These are phyloP conservation scores for Dryobates pubescens DNA, from an alignment of 2,797 vertebrate genomes.

Conservation along the genomic window DNA sequence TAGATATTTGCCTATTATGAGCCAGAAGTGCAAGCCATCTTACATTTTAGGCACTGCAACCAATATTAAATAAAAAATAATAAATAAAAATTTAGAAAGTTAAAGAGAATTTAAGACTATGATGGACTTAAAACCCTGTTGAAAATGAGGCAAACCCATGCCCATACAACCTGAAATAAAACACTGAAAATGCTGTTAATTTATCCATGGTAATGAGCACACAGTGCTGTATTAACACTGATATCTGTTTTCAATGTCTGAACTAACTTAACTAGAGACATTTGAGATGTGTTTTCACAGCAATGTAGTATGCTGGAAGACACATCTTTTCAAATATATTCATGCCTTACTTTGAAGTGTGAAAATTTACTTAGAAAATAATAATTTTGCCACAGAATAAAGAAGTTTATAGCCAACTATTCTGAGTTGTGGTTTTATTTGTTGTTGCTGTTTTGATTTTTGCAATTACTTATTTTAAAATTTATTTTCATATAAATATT, in stretches of 20 bases:
- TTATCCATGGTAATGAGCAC: neutral
- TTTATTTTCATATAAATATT: neutral
- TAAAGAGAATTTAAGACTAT: neutral
- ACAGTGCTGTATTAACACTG: neutral
- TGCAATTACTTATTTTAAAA: neutral
- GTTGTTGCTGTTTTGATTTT: neutral
- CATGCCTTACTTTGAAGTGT: neutral
- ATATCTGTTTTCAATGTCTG: neutral
- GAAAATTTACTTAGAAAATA: neutral
- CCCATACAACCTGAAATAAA: neutral
- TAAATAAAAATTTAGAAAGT: no score
- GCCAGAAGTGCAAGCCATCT: neutral
- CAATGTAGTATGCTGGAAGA: neutral
- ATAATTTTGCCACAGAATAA: neutral
- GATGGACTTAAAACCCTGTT: neutral
- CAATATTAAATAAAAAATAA: neutral
- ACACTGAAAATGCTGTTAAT: neutral
- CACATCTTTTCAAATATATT: neutral
- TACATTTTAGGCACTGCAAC: fast-evolving
- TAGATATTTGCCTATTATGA: neutral
- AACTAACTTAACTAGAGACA: neutral
- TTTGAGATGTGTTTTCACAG: neutral
- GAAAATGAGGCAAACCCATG: neutral
- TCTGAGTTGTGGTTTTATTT: neutral
- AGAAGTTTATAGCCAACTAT: neutral